Conservation (phyloP, 1,140 invertebrate species). For the Leptonema lineaticorne region DNA sequence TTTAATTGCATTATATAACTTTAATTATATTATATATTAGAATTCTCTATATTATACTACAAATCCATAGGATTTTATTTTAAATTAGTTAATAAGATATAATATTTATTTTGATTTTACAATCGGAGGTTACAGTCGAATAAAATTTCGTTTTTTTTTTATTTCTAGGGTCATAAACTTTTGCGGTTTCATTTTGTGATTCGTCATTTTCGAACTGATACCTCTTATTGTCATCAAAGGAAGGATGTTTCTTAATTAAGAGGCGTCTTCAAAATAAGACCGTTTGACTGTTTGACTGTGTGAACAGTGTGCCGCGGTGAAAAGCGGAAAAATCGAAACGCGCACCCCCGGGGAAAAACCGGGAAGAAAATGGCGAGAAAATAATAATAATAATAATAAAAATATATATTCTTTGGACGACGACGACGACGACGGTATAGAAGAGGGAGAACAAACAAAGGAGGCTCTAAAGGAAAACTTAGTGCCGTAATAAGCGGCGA, state of each 20-base stretch:
- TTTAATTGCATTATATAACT: no score
- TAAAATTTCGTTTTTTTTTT: conserved; percentile 7
- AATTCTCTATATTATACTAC: no score
- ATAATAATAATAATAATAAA: no score
- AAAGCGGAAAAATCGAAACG: no score
- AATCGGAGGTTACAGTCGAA: neutral
- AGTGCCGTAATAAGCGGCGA: neutral
- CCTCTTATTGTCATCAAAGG: neutral
- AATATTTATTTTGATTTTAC: neutral
- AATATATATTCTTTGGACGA: no score
- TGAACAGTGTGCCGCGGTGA: neutral
- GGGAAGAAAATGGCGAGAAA: neutral
- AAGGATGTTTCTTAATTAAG: conserved; percentile 11
- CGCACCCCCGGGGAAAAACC: neutral
- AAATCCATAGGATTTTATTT: no score
- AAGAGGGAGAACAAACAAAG: neutral
- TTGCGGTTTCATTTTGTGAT: no score
- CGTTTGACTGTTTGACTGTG: neutral
- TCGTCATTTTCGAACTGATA: conserved; percentile 1
- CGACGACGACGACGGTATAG: no score
- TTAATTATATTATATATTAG: no score
- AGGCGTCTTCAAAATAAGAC: neutral
- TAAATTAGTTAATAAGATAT: no score
- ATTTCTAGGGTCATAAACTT: no score
- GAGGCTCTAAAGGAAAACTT: neutral